phyloP scores from a whole-genome alignment of 2,797 vertebrate species.

The Poeciliopsis turneri region DNA sequence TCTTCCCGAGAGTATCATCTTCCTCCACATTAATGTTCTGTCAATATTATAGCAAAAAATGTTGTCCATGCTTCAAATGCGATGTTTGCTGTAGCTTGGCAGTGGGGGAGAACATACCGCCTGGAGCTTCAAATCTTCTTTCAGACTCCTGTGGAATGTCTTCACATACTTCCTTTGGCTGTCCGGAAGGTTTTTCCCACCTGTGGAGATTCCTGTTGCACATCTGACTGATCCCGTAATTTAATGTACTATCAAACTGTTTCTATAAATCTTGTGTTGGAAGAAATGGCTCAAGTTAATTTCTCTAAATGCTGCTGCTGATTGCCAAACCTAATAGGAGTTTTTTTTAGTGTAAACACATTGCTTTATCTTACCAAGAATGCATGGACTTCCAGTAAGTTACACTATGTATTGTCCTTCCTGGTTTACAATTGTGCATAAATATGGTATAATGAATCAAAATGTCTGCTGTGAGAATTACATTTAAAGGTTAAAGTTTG shows the following conservation, averaged over 20 bases:
- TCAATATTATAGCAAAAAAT: conserved; percentile 11
- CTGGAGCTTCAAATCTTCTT: conserved; percentile 40
- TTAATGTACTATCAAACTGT: not conserved
- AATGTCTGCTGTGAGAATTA: not conserved
- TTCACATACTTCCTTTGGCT: conserved; percentile 39
- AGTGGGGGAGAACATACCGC: conserved; percentile 19
- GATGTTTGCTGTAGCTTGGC: conserved; percentile 30
- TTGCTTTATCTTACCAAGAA: not conserved
- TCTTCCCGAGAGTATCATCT: not conserved
- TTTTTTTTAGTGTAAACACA: not conserved
- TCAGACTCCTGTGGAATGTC: conserved; percentile 66
- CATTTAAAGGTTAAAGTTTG: not conserved
- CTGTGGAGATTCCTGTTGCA: not conserved
- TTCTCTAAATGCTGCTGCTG: not conserved
- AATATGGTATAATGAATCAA: not conserved
- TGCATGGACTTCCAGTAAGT: not conserved
- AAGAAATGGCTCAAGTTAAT: not conserved
- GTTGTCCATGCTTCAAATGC: conserved; percentile 33
- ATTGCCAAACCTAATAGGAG: not conserved
- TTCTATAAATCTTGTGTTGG: not conserved
- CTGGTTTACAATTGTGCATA: not conserved
- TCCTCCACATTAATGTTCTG: not conserved
- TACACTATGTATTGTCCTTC: not conserved
- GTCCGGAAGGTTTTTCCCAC: conserved; percentile 23
- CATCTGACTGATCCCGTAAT: not conserved